Conservation (phyloP, 2,113 vertebrate genomes). For the Cromileptes altivelis region DNA sequence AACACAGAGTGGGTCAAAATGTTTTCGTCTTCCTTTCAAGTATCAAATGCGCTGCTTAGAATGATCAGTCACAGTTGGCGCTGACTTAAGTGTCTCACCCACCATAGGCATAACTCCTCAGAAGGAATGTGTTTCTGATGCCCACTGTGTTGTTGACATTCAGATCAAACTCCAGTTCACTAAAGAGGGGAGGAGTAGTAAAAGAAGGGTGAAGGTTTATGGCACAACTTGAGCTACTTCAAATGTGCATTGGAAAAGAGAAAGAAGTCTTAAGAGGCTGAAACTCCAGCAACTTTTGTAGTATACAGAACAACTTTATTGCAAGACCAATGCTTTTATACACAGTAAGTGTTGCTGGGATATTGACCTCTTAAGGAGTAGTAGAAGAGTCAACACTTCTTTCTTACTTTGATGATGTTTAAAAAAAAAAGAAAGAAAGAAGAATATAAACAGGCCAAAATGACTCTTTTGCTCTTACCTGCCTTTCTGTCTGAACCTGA, state of each 20-base stretch:
- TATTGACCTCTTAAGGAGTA: not conserved
- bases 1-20: constrained; percentile 13
- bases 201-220: constrained; percentile 2
- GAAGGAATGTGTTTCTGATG: constrained; percentile 98
- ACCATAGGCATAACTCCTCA: constrained; percentile 94
- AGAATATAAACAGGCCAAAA: constrained; percentile 2
- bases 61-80: not conserved
- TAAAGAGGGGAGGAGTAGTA: constrained; percentile 61
- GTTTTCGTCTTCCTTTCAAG: not conserved
- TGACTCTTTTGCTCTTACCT: constrained; percentile 85
- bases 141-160: constrained; percentile 98
- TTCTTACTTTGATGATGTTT: not conserved
- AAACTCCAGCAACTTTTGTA: too few relatives aligned
- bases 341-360: too few relatives aligned
- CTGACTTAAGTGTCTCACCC: constrained; percentile 72
- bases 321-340: too few relatives aligned
- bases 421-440: not conserved
- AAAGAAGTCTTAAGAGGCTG: too few relatives aligned
- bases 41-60: not conserved
- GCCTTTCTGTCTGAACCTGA: constrained; percentile 95
- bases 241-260: too few relatives aligned
- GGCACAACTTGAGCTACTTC: too few relatives aligned
- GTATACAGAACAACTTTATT: too few relatives aligned
- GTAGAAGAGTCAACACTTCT: not conserved
- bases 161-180: constrained; percentile 96